Evolutionary conservation across 2,888 invertebrate genomes (phyloP), one percentile per base, ranked within the genome.

Genomic region (Alitta virens): DNA sequence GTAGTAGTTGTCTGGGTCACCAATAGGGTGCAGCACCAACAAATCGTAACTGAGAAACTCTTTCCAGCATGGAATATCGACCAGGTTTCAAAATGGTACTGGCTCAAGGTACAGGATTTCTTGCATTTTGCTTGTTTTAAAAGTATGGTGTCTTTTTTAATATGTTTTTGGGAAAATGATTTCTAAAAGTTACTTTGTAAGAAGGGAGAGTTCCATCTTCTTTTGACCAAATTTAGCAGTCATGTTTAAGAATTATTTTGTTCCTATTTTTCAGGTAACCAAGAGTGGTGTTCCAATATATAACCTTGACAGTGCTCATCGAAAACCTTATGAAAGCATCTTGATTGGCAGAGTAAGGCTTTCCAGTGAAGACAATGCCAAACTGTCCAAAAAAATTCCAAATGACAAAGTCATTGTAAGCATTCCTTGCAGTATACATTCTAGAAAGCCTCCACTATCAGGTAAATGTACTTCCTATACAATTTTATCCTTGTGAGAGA

Each of bases 1-100:
- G 77, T 96, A 1, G 84, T 96, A 14, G 90, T 88, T 16, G 86
- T 96, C 42, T 97, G 97, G 97, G 92, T 94, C 74, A 97, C 97
- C 16, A 97, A 97, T 83, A 88, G 91, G 21, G 79, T 83, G 78
- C 84, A 90, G 59, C 80, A 86, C 77, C 84, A 90, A 59, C 79
- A 86, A 12, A 87, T 87, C 63, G 85, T 94, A 25, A 85, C 87
- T 72, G 84, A 88, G 3, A 60, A 71, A 9, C 86, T 94, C 71
- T 88, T 97, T 75, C 88, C 90, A 0, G 81, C 83, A 40, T 95
- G 95, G 95, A 87, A 88, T 14, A 84, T 95, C 0, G 82, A 85
- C 52, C 86, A 88, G 74, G 69, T 88, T 7, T 87, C 90, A 1
- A 89, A 87, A 67, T 91, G 94, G 89, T 90, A 88, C 74, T 97